Percentiles rank a stretch among this genome's conserved stretches.
These are phyloP conservation scores for Amyelois transitella DNA, from an alignment of 1,140 invertebrate genomes.

Conservation along the genomic window DNA sequence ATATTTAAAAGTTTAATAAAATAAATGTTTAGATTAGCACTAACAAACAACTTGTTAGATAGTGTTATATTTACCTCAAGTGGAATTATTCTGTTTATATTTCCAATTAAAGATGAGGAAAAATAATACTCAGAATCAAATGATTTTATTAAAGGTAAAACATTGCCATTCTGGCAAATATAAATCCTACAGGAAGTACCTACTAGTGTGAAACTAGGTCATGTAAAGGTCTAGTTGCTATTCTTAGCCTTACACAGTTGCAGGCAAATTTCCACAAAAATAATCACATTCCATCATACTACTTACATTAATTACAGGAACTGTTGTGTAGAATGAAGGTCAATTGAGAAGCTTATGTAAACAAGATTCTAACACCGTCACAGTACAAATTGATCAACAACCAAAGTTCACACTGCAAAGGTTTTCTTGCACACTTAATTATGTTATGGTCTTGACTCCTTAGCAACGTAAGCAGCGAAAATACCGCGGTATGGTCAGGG, in stretches of 20 bases:
- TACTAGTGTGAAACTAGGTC: slow-evolving; percentile 44
- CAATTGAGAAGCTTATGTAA: not conserved
- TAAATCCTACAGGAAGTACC: slow-evolving; percentile 44
- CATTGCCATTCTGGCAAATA: slow-evolving; percentile 41
- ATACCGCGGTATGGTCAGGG: slow-evolving; percentile 38
- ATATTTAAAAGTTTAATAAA: too few relatives aligned
- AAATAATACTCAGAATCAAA: not conserved
- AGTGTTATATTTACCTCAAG: too few relatives aligned
- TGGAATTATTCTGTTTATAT: too few relatives aligned
- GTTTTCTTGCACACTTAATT: slow-evolving; percentile 16
- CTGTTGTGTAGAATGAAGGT: not conserved
- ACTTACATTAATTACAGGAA: not conserved
- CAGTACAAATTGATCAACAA: not conserved
- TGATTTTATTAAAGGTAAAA: slow-evolving; percentile 15
- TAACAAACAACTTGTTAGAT: too few relatives aligned
- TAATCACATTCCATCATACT: not conserved
- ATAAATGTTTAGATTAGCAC: too few relatives aligned
- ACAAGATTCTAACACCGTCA: not conserved
- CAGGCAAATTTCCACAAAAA: not conserved
- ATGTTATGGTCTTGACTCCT: slow-evolving; percentile 41
- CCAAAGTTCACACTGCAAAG: slow-evolving; percentile 11
- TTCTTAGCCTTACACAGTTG: slow-evolving; percentile 23
- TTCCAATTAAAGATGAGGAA: not conserved
- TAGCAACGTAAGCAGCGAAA: slow-evolving; percentile 48
- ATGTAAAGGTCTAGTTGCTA: slow-evolving; percentile 40